These are phyloP conservation scores for Leontocebus nigricollis DNA, from an alignment of 2,797 vertebrate genomes.

Conservation along the genomic window DNA sequence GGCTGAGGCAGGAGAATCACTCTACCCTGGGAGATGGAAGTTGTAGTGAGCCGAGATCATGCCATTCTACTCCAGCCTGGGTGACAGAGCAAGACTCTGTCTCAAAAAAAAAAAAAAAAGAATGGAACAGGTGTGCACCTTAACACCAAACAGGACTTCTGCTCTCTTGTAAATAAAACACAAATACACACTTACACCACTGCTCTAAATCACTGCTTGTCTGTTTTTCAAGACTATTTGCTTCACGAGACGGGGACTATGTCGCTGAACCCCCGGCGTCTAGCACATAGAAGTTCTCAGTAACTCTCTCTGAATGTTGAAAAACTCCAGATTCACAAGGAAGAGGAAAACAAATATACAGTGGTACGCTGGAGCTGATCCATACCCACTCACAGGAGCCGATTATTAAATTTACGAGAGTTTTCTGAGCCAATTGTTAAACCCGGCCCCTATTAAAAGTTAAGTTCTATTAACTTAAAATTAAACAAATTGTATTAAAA, in stretches of 20 bases:
- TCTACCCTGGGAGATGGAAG: not conserved
- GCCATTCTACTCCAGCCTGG: not conserved
- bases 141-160: not conserved
- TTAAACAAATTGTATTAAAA: not conserved
- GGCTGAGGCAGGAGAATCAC: not conserved
- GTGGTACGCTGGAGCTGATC: accelerated
- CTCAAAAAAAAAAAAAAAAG: not conserved
- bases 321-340: not conserved
- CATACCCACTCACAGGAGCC: not conserved
- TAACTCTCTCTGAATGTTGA: not conserved
- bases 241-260: not conserved
- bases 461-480: not conserved
- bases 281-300: not conserved
- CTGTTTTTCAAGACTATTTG: not conserved
- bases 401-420: not conserved
- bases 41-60: not conserved
- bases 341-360: not conserved
- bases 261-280: not conserved
- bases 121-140: not conserved
- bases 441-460: not conserved
- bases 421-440: not conserved
- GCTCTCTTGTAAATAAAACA: not conserved
- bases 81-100: not conserved
- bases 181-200: not conserved
- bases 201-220: not conserved